Base-by-base conservation (phyloP, 2,113 vertebrate genomes). In the Chionodraco myersi region DNA sequence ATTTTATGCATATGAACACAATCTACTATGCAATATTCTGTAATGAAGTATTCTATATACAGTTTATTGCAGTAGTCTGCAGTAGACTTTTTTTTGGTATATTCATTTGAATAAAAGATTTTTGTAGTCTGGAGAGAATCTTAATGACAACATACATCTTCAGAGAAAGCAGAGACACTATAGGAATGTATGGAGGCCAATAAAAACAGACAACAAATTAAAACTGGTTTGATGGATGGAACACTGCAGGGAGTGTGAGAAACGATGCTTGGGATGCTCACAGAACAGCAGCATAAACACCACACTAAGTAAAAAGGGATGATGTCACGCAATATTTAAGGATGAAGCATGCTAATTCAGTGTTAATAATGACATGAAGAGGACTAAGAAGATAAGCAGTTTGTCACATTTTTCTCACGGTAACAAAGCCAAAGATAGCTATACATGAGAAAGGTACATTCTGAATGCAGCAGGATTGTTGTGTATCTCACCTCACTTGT, bases 401-500 rank as follows among this genome's bases (percentile, higher is more conserved):
- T 18, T 63, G 53, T 58, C 58, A 62, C 13, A 56, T 54, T 12
- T 30, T 48, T 15, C 60, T 48, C 23, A 18, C n/a, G 59, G 2
- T 68, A 10, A 59, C 3, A 48, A 53, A 30, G 48, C 64, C 70
- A 81, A 10, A 72, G n/a, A 54, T 49, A 64, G 15, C 44, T 56
- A 48, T 51, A 56, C 45, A 48, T 13, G 21, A 15, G 61, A 56
- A 59, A 72, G 14, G 44, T 36, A 51, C n/a, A 21, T 26, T 63
- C 11, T 45, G 16, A 41, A 5, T 73, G 62, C 52, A 70, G 86
- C 80, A 36, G 23, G 18, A 36, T n/a, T 56, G 34, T 62, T 26
- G 8, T 76, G 48, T 57, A 6, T 75, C 97, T 96, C 95, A 98
- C 97, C 89, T 96, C 95, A 14, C 94, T 93, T 77, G 93, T 90